These are phyloP conservation scores for Athalia rosae DNA, from an alignment of 2,888 invertebrate species.

Conservation along the genomic window DNA sequence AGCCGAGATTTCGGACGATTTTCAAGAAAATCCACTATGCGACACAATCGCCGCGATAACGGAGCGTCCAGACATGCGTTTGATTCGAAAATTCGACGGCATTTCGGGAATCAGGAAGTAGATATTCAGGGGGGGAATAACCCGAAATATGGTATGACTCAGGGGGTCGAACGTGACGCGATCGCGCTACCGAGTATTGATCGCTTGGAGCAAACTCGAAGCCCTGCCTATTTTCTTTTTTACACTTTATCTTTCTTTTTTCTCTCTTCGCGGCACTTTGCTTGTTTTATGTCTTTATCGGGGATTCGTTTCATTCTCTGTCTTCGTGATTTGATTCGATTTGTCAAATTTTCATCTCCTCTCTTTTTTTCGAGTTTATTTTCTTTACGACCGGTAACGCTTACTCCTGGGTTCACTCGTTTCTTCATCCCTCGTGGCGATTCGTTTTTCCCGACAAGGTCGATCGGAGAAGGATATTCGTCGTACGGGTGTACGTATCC, in stretches of 20 bases:
- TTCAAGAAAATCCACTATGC: too few relatives aligned
- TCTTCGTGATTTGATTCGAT: not conserved
- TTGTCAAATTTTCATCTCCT: not conserved
- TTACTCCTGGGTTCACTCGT: constrained; percentile 22
- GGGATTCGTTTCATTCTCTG: not conserved
- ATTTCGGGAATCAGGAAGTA: not conserved
- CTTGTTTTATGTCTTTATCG: not conserved
- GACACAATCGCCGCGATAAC: too few relatives aligned
- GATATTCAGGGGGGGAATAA: constrained; percentile 15
- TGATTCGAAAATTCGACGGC: not conserved
- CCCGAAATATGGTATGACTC: constrained; percentile 28
- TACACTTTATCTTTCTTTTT: not conserved
- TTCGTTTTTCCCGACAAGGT: constrained; percentile 10
- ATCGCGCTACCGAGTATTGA: constrained; percentile 39
- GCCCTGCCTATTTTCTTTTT: constrained; percentile 41
- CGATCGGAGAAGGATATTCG: constrained; percentile 27
- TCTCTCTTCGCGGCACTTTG: constrained; percentile 1
- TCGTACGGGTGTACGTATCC: too few relatives aligned
- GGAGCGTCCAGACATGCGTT: not conserved
- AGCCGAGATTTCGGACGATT: not conserved
- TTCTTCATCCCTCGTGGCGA: constrained; percentile 15
- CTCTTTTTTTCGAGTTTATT: constrained; percentile 1
- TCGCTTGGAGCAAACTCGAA: constrained; percentile 37
- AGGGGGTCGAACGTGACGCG: constrained; percentile 24
- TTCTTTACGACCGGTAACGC: constrained; percentile 15